Percentiles rank a stretch among this genome's conserved stretches.
phyloP scores from a whole-genome alignment of 2,888 invertebrate genomes.

The Dryomyza anilis region DNA sequence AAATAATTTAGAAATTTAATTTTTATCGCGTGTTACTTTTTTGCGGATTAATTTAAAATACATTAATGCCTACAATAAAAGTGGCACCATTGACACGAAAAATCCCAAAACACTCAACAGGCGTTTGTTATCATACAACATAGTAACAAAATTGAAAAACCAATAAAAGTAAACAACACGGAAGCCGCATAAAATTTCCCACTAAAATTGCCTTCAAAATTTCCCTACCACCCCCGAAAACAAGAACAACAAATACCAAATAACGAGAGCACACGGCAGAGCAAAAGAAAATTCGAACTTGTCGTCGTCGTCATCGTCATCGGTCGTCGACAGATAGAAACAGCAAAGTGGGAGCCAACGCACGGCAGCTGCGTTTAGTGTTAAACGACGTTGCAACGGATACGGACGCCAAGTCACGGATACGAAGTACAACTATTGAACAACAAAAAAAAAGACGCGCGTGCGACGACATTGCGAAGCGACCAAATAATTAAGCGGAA shows the following conservation, averaged over 20 bases:
- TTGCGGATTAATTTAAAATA: too few relatives aligned
- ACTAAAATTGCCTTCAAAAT: slow-evolving; percentile 5
- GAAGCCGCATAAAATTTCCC: slow-evolving; percentile 22
- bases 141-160: neutral
- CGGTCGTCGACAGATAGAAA: slow-evolving; percentile 21
- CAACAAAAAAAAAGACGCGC: too few relatives aligned
- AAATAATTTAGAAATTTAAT: too few relatives aligned
- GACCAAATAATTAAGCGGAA: slow-evolving; percentile 17
- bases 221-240: neutral
- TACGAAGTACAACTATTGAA: slow-evolving; percentile 19
- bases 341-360: slow-evolving; percentile 11
- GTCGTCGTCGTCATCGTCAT: too few relatives aligned
- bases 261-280: neutral
- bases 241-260: neutral
- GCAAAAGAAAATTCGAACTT: neutral
- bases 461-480: too few relatives aligned
- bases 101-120: slow-evolving; percentile 36
- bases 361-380: slow-evolving; percentile 37
- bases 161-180: neutral
- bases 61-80: neutral
- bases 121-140: slow-evolving; percentile 20
- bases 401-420: slow-evolving; percentile 40
- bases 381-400: slow-evolving; percentile 45
- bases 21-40: too few relatives aligned
- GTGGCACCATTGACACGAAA: neutral